phyloP scores from a whole-genome alignment of 2,113 vertebrate species.

The Lipophrys pholis region DNA sequence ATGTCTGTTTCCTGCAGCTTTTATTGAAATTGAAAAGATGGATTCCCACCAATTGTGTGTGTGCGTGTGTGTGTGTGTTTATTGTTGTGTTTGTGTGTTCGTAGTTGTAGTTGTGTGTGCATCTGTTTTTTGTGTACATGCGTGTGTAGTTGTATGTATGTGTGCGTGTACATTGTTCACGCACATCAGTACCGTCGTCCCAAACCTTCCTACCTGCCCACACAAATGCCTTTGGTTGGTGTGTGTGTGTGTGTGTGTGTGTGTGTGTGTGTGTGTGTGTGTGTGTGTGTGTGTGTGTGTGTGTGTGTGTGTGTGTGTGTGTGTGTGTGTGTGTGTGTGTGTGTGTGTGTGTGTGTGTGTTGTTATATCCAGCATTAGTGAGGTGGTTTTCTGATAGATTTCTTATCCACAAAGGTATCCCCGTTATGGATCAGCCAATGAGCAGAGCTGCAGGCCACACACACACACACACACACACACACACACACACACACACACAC shows the following conservation, averaged over 20 bases:
- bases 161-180: too few species aligned
- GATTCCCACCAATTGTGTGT: slow-evolving; percentile 15
- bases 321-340: slow-evolving; percentile 54
- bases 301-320: too few species aligned
- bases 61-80: slow-evolving; percentile 4
- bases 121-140: too few species aligned
- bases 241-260: background rate
- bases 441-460: too few species aligned
- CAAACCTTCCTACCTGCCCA: slow-evolving; percentile 42
- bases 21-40: slow-evolving; percentile 15
- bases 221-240: slow-evolving; percentile 60
- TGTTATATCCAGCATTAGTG: slow-evolving; percentile 14
- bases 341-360: background rate
- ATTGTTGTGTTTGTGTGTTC: slow-evolving; percentile 25
- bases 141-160: too few species aligned
- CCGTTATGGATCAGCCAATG: too few species aligned
- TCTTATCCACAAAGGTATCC: slow-evolving; percentile 47
- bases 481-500: too few species aligned
- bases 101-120: slow-evolving; percentile 4
- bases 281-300: too few species aligned
- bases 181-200: slow-evolving; percentile 35
- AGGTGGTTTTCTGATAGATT: too few species aligned
- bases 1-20: slow-evolving; percentile 26
- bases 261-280: slow-evolving; percentile 1
- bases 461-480: too few species aligned